Conservation (phyloP, 2,797 vertebrate genomes). For the Esox masquinongy region DNA sequence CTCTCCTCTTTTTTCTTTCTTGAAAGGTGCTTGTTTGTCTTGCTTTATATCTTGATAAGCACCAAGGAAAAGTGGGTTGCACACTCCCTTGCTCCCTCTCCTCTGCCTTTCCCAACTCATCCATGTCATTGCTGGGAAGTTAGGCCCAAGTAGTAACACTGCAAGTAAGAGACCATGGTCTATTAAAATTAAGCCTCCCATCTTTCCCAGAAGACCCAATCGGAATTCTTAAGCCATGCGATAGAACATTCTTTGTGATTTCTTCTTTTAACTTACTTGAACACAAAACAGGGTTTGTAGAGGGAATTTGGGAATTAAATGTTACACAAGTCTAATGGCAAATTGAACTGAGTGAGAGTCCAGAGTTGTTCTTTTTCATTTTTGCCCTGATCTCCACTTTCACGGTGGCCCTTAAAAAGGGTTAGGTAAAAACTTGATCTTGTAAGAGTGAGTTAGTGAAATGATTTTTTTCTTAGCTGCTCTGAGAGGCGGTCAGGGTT, state of each 20-base stretch:
- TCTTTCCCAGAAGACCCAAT: constrained; percentile 48
- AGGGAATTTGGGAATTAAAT: constrained; percentile 35
- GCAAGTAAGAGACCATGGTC: constrained; percentile 40
- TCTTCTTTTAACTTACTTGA: constrained; percentile 25
- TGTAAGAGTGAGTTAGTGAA: constrained; percentile 43
- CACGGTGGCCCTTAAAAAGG: constrained; percentile 44
- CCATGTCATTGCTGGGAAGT: constrained; percentile 32
- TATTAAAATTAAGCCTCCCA: constrained; percentile 49
- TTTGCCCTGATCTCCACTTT: constrained; percentile 49
- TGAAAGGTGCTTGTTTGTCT: constrained; percentile 51
- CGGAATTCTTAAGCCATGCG: constrained; percentile 34
- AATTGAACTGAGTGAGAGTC: constrained; percentile 24
- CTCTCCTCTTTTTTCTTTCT: constrained; percentile 29
- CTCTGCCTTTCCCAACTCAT: background rate
- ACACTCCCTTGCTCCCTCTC: constrained; percentile 5
- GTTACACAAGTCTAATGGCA: constrained; percentile 35
- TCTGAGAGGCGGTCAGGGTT: constrained; percentile 34
- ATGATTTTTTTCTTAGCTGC: constrained; percentile 27
- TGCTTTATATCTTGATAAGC: constrained; percentile 41
- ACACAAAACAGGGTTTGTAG: constrained; percentile 45
- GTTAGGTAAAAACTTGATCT: constrained; percentile 53
- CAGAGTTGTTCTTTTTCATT: constrained; percentile 15
- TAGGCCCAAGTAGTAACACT: constrained; percentile 25
- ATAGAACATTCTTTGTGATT: constrained; percentile 33
- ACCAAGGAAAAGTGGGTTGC: constrained; percentile 40